These are phyloP conservation scores for Dichetophora obliterata DNA, from an alignment of 2,888 invertebrate genomes.

Conservation along the genomic window DNA sequence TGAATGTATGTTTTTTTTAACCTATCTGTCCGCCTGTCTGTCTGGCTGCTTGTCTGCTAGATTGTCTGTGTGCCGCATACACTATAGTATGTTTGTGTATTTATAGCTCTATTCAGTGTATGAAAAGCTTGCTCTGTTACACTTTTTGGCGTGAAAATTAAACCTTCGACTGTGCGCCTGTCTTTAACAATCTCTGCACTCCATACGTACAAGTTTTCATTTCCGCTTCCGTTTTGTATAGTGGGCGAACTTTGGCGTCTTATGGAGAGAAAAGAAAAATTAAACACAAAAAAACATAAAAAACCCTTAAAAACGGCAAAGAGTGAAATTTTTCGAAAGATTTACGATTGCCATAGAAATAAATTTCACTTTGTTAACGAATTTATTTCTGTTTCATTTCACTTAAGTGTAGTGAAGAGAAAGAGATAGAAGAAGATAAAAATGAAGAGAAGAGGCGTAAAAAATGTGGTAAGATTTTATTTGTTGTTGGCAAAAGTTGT, in stretches of 20 bases:
- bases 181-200: neutral
- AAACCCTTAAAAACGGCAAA: neutral
- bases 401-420: neutral
- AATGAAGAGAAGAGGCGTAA: neutral
- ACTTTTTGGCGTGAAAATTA: conserved; percentile 34
- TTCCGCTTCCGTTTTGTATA: conserved; percentile 18
- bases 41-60: neutral
- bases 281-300: neutral
- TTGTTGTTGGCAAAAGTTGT: too few relatives aligned
- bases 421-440: neutral
- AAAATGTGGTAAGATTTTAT: too few relatives aligned
- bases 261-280: neutral
- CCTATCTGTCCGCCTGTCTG: neutral
- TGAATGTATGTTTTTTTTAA: neutral
- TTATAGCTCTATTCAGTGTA: neutral
- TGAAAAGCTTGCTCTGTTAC: conserved; percentile 16
- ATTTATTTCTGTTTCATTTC: conserved; percentile 30
- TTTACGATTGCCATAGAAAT: conserved; percentile 32
- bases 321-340: conserved; percentile 20
- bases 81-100: neutral
- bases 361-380: conserved; percentile 15
- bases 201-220: conserved; percentile 12
- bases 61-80: neutral
- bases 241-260: conserved; percentile 6
- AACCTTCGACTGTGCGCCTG: neutral